Evolutionary conservation across 2,113 vertebrate species (phyloP), one percentile per base, ranked within the genome.

Genomic region (Hippocampus guttulatus): DNA sequence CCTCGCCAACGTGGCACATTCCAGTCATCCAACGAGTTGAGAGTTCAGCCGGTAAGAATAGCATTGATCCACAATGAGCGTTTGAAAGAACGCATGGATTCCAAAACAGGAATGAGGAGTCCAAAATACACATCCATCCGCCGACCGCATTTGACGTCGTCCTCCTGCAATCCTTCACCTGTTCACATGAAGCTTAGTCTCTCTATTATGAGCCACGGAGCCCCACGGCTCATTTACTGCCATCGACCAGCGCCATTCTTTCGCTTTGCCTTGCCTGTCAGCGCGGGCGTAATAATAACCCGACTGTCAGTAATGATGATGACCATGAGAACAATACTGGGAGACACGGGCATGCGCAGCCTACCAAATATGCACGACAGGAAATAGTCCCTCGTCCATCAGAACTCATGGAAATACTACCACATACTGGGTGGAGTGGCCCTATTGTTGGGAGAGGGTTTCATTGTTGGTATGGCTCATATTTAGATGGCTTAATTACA

Each of bases 81-180:
- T 12, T 41, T 49, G 2, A 65, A 55, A 54, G 49, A 66, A 49
- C n/a, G 51, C 12, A 64, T 12, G 58, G 65, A 64, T 73, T 69
- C 25, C 49, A 67, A 21, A 74, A 43, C 64, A 67, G 55, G 23
- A 25, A 58, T 75, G 52, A 73, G 38, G 27, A 51, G 45, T 67
- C 63, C 58, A 72, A 83, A 78, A 84, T 80, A 84, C 62, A 74
- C 10, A 38, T 47, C 62, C 10, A 41, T 33, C 49, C 41, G 8
- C n/a, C 41, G 16, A 65, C 14, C 63, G 23, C 63, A 47, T 30
- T 61, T 61, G 58, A n/a, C 49, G 12, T 71, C 49, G 41, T 69
- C 67, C 55, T 66, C 30, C 62, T 30, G 1, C 63, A 58, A 70
- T 74, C 77, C 74, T 16, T 76, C 84, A 85, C 82, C 81, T 86